Evolutionary conservation across 2,113 vertebrate genomes (phyloP).

Genomic region (Malurus elegans): DNA sequence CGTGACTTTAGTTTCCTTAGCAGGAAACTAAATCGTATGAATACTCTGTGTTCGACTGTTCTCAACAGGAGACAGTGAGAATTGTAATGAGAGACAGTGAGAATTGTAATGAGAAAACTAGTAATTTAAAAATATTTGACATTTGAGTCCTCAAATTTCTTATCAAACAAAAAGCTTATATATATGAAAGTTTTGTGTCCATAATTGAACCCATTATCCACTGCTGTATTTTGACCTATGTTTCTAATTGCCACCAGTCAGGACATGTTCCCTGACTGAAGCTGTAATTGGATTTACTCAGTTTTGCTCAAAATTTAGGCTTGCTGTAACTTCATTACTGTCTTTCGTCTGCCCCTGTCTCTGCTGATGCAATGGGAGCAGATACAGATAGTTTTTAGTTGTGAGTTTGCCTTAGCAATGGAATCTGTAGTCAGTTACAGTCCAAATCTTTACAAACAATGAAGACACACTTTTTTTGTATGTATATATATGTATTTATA

Average conservation of each 20-base stretch:
- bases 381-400: background rate
- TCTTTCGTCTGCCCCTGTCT: background rate
- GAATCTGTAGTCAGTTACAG: background rate
- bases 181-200: background rate
- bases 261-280: background rate
- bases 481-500: rapidly evolving
- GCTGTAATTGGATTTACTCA: background rate
- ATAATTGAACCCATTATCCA: background rate
- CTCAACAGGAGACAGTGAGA: background rate
- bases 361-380: background rate
- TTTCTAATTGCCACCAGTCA: background rate
- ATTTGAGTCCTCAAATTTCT: background rate
- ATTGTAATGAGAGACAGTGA: background rate
- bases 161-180: background rate
- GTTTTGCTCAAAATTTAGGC: background rate
- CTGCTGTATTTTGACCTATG: background rate
- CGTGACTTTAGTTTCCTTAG: background rate
- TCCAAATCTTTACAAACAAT: background rate
- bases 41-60: background rate
- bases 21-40: background rate
- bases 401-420: background rate
- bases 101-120: background rate
- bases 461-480: background rate
- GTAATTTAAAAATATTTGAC: background rate
- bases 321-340: background rate